Conservation (phyloP, 2,888 invertebrate genomes). For the Trileptium ribeirensis region DNA sequence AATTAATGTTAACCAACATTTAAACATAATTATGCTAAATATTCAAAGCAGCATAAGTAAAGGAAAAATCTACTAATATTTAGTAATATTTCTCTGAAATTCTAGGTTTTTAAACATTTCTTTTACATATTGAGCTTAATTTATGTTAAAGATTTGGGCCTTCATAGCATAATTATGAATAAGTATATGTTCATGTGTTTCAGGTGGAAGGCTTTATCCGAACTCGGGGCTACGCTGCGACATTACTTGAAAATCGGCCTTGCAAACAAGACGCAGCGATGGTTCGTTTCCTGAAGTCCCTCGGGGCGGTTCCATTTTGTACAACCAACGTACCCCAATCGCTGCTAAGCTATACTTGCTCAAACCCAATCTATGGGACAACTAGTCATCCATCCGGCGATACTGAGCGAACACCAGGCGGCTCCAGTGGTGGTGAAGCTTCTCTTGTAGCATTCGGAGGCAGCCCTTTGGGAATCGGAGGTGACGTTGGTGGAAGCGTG, state of each 20-base stretch:
- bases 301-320: slow-evolving; percentile 54
- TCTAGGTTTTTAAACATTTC: too few species aligned
- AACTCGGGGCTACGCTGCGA: background rate
- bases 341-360: slow-evolving; percentile 27
- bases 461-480: slow-evolving; percentile 52
- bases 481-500: slow-evolving; percentile 54
- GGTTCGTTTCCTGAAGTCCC: slow-evolving; percentile 30
- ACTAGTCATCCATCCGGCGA: slow-evolving; percentile 47
- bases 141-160: too few species aligned
- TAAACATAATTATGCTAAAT: too few species aligned
- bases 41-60: too few species aligned
- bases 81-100: too few species aligned
- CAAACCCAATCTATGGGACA: slow-evolving; percentile 49
- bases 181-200: too few species aligned
- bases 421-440: slow-evolving; percentile 53
- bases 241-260: slow-evolving; percentile 27
- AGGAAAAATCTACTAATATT: too few species aligned
- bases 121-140: too few species aligned
- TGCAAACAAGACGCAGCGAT: slow-evolving; percentile 37
- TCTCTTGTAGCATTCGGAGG: slow-evolving; percentile 53
- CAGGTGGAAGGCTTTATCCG: background rate
- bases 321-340: slow-evolving; percentile 52
- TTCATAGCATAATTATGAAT: too few species aligned
- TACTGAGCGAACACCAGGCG: slow-evolving; percentile 49
- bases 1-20: too few species aligned